Base-by-base conservation (phyloP, 1,140 invertebrate species). In the Cydia splendana region DNA sequence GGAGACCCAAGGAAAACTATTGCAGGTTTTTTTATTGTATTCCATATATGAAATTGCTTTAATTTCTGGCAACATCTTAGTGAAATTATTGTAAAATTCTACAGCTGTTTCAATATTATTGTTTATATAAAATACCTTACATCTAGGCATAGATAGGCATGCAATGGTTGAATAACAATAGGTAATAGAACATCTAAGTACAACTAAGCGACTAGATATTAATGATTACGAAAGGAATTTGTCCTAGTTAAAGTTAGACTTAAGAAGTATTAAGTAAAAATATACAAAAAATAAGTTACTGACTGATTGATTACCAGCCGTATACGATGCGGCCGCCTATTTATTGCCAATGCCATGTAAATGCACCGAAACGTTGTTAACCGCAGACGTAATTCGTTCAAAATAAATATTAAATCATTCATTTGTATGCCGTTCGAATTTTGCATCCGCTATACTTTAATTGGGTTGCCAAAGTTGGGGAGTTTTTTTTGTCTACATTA, bases 1-100 rank as follows among this genome's bases (percentile, higher is more conserved):
- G 97, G 97, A n/a, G 96, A 98, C 92, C 94, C 95, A 24, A 95
- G 95, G 85, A 95, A 95, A 91, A 95, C 96, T 74, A 94, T 95
- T 81, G 95, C 97, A 96, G 97, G 97, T 97, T 95, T 82, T 71
- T 80, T 82, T 82, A 62, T 24, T 62, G 5, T n/a, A 57, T 62
- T 62, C 0, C 7, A 62, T 9, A 18, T 12, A 53, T 53, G n/a
- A 15, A 51, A 51, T 62, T 24, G 18, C 20, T 62, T 24, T 24
- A 24, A 62, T 62, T 62, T 24, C 10, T 24, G 20, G 10, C 57
- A 62, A 12, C 10, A 9, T 20, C 57, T 12, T 20, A 10, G 2
- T 53, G 13, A 53, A n/a, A 18, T 53, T 0, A 53, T 53, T 53
- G 51, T 53, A 53, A 7, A 5, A 53, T 18, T 53, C 51, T 53